Conservation (phyloP, 2,888 invertebrate species). For the Abrostola tripartita region DNA sequence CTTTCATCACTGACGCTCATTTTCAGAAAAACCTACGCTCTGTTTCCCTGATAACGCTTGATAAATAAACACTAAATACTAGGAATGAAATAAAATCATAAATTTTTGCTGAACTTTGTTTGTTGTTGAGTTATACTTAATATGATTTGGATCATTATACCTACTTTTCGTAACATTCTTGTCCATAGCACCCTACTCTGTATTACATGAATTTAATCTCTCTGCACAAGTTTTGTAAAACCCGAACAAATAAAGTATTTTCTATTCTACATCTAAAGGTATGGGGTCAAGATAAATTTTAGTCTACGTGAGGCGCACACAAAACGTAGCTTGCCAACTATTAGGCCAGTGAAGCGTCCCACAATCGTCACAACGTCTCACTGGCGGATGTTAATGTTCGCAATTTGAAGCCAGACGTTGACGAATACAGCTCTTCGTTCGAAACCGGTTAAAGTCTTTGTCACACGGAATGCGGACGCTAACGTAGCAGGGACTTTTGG, state of each 20-base stretch:
- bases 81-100: too few species aligned
- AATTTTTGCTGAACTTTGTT: too few species aligned
- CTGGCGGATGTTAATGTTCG: slow-evolving; percentile 80
- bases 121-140: too few species aligned
- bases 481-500: neutral
- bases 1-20: too few species aligned
- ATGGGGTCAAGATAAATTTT: neutral
- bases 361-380: slow-evolving; percentile 76
- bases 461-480: neutral
- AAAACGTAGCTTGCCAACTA: slow-evolving; percentile 14
- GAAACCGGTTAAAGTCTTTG: slow-evolving; percentile 72
- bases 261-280: neutral
- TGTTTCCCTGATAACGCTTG: too few species aligned
- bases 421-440: slow-evolving; percentile 76
- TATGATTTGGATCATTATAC: too few species aligned
- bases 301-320: neutral
- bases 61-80: too few species aligned
- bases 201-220: too few species aligned
- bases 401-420: slow-evolving; percentile 84
- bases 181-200: too few species aligned
- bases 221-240: too few species aligned
- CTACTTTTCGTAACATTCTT: too few species aligned
- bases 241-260: neutral
- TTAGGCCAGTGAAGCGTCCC: slow-evolving; percentile 44
- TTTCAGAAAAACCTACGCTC: too few species aligned